Conservation (phyloP, 1,140 invertebrate genomes). For the Sesamia nonagrioides region DNA sequence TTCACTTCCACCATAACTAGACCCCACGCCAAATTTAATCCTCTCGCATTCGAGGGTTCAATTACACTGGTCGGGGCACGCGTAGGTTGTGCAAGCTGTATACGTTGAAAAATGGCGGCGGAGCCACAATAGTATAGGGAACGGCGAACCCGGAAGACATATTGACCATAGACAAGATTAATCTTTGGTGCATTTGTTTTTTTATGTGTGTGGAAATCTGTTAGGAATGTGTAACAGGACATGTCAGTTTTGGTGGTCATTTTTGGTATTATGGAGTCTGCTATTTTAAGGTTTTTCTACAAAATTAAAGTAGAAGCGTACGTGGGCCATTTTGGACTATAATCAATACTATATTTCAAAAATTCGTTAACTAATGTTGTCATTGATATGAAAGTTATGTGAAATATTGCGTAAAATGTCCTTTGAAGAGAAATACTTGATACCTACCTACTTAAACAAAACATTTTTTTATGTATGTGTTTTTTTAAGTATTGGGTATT, state of each 20-base stretch:
- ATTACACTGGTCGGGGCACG: slow-evolving; percentile 64
- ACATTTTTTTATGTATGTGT: too few species aligned
- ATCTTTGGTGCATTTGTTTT: slow-evolving; percentile 71
- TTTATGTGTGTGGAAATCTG: slow-evolving; percentile 47
- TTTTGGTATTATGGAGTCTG: background rate
- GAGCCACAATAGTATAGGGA: slow-evolving; percentile 81
- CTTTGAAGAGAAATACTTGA: too few species aligned
- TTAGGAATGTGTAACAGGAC: slow-evolving; percentile 56
- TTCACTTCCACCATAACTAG: slow-evolving; percentile 64
- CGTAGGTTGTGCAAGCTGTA: slow-evolving; percentile 84
- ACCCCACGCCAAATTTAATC: slow-evolving; percentile 51
- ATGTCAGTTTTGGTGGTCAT: background rate
- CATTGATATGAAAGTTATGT: too few species aligned
- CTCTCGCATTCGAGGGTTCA: slow-evolving; percentile 53
- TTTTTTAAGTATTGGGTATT: too few species aligned
- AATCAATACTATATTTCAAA: too few species aligned
- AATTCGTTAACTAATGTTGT: too few species aligned
- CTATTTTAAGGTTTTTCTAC: too few species aligned
- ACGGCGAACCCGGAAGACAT: slow-evolving; percentile 83
- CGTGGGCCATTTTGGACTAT: too few species aligned
- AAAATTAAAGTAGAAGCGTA: too few species aligned
- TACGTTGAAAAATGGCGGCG: slow-evolving; percentile 83
- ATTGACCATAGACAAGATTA: slow-evolving; percentile 80
- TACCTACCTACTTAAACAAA: too few species aligned
- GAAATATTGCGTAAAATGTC: too few species aligned